Evolutionary conservation across 2,113 vertebrate genomes (phyloP), one percentile per base, ranked within the genome.

Genomic region (Salvelinus namaycush): DNA sequence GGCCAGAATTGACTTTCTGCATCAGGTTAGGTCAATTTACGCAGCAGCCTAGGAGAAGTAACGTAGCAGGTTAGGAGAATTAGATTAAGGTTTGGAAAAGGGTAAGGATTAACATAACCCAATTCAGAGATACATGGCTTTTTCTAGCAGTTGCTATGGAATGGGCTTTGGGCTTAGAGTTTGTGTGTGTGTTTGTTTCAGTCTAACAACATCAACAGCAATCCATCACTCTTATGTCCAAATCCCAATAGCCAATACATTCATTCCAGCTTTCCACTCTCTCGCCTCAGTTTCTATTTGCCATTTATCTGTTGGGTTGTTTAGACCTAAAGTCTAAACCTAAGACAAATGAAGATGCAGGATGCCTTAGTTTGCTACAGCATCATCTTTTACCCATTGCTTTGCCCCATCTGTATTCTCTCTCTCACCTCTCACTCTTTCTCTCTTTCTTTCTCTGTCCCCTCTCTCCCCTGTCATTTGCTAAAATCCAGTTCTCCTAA

Each of bases 401-500:
- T 54, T 16, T 16, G 2, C 49, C 22, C 22, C 39, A 48, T 27
- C 31, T 20, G 2, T 18, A 44, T 44, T 44, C 39, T 44, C 39
- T 39, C 34, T 44, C 39, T 44, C 39, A 9, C 39, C 39, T 12
- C 39, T 44, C 39, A 11, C 39, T 44, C 39, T 44, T 44, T 11
- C 8, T 44, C 39, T 44, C 39, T 44, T 6, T 44, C 39, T 44
- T 44, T 44, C 39, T 44, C 39, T 44, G 39, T 44, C 39, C 39
- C 8, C 39, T 73, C 79, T 81, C 76, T 76, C 82, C 66, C 71
- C 57, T 2, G 14, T 78, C 66, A 69, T 81, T 76, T 84, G 75
- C 48, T 74, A 4, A 65, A 74, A 0, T 22, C 57, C 69, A 72
- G 57, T 57, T 89, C 85, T 84, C 83, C 83, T 89, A 87, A 89